Conservation (phyloP, 1,140 invertebrate genomes). For the Pteromalus puparum region DNA sequence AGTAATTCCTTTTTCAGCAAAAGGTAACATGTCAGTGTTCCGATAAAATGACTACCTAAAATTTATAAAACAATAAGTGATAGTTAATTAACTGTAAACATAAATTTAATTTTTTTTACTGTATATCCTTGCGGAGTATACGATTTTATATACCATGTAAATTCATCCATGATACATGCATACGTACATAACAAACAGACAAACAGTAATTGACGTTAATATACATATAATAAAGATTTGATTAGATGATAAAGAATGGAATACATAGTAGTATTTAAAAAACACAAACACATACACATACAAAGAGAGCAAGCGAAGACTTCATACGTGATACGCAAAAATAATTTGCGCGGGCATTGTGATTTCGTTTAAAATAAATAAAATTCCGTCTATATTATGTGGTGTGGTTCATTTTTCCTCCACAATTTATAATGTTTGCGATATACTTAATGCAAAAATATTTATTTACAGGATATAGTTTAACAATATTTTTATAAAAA, state of each 20-base stretch:
- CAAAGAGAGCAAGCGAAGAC: constrained; percentile 55
- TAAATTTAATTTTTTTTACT: constrained; percentile 41
- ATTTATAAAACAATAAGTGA: constrained; percentile 25
- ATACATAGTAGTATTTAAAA: constrained; percentile 60
- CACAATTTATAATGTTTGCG: background rate
- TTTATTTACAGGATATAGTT: background rate
- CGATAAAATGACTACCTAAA: constrained; percentile 25
- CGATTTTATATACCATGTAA: constrained; percentile 51
- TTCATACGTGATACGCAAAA: constrained; percentile 64
- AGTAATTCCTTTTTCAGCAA: constrained; percentile 42
- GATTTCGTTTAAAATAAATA: constrained; percentile 68
- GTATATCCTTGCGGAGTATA: constrained; percentile 37
- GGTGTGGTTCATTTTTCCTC: constrained; percentile 37
- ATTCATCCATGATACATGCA: constrained; percentile 42
- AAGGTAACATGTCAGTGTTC: constrained; percentile 23
- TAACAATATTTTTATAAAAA: background rate
- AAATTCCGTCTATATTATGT: constrained; percentile 66
- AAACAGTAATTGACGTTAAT: constrained; percentile 48
- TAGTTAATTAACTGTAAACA: constrained; percentile 28
- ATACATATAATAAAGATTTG: constrained; percentile 50
- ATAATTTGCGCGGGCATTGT: constrained; percentile 67
- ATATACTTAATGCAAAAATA: background rate
- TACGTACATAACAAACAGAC: constrained; percentile 36
- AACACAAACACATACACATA: constrained; percentile 58
- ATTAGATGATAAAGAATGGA: constrained; percentile 59